Evolutionary conservation across 2,888 invertebrate genomes (phyloP).

Genomic region (Lepidocyrtinus sp.): DNA sequence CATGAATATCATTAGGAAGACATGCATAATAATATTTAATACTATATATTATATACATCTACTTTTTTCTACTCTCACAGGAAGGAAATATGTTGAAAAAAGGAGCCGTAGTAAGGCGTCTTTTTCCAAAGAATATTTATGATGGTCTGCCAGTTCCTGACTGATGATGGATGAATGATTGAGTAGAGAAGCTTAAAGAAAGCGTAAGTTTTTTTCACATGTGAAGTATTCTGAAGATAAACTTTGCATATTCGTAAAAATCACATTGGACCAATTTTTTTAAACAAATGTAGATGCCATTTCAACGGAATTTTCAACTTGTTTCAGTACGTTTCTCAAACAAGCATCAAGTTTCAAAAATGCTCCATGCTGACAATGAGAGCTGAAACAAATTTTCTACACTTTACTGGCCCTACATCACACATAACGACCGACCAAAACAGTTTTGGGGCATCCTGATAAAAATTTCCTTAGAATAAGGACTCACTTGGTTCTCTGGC

Average conservation of each 20-base stretch:
- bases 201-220: neutral
- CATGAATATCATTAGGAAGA: conserved; percentile 40
- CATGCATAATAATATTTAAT: conserved; percentile 7
- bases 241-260: neutral
- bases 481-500: no score
- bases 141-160: conserved; percentile 15
- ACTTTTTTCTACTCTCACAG: neutral
- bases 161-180: conserved; percentile 18
- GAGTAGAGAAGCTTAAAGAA: conserved; percentile 1
- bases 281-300: no score
- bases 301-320: no score
- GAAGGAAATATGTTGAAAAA: neutral
- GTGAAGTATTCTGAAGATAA: neutral
- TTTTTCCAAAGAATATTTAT: conserved; percentile 5
- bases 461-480: no score
- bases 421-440: neutral
- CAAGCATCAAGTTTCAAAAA: no score
- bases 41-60: no score
- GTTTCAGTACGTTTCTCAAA: no score
- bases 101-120: neutral
- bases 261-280: neutral
- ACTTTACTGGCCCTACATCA: no score
- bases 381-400: no score
- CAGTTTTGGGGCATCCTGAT: neutral
- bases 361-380: no score